phyloP scores from a whole-genome alignment of 2,888 invertebrate genomes.

The Ormia ochracea region DNA sequence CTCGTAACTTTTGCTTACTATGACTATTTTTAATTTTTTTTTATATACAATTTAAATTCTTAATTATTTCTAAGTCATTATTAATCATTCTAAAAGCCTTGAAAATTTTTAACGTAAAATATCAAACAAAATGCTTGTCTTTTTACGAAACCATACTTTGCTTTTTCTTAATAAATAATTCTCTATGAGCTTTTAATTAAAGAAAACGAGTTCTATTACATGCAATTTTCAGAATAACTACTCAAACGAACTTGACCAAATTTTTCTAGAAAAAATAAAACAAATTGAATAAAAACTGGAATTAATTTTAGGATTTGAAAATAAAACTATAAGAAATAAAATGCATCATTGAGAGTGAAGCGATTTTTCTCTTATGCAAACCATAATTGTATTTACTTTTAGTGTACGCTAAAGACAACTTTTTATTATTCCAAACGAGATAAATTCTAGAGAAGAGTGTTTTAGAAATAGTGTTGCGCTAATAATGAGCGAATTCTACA shows the following conservation, averaged over 20 bases:
- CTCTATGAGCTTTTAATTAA: background rate
- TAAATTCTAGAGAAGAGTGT: too few relatives aligned
- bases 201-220: slow-evolving; percentile 17
- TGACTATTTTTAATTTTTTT: too few relatives aligned
- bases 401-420: too few relatives aligned
- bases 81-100: background rate
- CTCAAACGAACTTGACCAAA: slow-evolving; percentile 57
- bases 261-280: slow-evolving; percentile 12
- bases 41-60: background rate
- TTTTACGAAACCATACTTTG: background rate
- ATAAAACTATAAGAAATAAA: background rate
- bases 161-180: background rate
- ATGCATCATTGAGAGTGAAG: background rate
- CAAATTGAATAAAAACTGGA: slow-evolving; percentile 12
- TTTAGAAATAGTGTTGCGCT: too few relatives aligned
- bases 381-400: too few relatives aligned
- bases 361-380: too few relatives aligned
- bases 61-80: background rate
- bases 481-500: too few relatives aligned
- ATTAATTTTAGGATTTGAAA: background rate
- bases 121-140: background rate
- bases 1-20: too few relatives aligned
- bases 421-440: too few relatives aligned
- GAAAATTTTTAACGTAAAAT: background rate
- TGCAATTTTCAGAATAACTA: slow-evolving; percentile 18